Conservation (phyloP, 2,113 vertebrate genomes). For the Equus quagga region DNA sequence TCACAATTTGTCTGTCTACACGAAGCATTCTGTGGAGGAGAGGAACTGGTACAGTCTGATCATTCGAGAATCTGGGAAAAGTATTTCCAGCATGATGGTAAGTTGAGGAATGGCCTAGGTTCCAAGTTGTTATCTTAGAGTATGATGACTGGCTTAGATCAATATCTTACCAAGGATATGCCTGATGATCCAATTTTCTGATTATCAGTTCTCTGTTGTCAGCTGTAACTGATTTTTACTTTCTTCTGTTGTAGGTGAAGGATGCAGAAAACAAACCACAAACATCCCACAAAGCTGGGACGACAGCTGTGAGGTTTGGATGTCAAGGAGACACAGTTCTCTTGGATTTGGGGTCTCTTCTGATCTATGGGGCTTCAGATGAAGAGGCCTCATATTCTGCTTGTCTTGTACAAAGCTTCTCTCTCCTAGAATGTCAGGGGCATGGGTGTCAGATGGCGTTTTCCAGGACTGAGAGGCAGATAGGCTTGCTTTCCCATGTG, state of each 20-base stretch:
- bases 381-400: not conserved
- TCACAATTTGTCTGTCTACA: slow-evolving; percentile 70
- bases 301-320: slow-evolving; percentile 90
- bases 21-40: slow-evolving; percentile 82
- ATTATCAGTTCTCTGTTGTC: not conserved
- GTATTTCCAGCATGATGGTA: slow-evolving; percentile 89
- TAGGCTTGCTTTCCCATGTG: not conserved
- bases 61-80: slow-evolving; percentile 79
- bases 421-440: not conserved
- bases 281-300: slow-evolving; percentile 78
- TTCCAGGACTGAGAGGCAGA: not conserved
- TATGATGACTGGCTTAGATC: not conserved
- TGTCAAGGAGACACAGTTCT: slow-evolving; percentile 5
- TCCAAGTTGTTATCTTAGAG: not conserved
- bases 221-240: slow-evolving; percentile 57
- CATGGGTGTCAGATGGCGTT: not conserved
- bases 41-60: slow-evolving; percentile 91
- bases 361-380: slow-evolving; percentile 20
- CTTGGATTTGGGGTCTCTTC: slow-evolving; percentile 10
- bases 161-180: not conserved
- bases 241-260: slow-evolving; percentile 85
- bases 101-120: slow-evolving; percentile 79
- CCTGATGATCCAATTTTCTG: not conserved
- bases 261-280: slow-evolving; percentile 89
- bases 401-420: slow-evolving; percentile 13